Conservation (phyloP, 2,888 invertebrate genomes). For the Pseudoips prasinana region DNA sequence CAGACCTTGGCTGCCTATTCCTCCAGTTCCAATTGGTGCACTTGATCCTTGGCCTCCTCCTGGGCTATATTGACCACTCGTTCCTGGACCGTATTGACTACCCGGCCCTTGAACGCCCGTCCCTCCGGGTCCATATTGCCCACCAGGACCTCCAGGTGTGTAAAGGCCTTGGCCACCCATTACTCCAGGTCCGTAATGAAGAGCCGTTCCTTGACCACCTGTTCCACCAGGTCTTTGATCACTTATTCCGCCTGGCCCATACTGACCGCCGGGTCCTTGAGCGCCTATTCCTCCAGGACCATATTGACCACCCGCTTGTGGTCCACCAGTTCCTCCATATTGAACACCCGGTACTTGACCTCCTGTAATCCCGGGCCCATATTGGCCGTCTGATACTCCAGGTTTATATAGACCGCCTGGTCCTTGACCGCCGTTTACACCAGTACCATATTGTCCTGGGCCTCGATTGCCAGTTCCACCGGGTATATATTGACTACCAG, state of each 20-base stretch:
- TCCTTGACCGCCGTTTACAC: slow-evolving; percentile 8
- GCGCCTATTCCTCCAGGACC: slow-evolving; percentile 9
- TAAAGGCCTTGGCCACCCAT: not conserved
- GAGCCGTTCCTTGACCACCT: slow-evolving; percentile 3
- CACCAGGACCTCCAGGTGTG: slow-evolving; percentile 6
- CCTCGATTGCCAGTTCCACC: slow-evolving; percentile 13
- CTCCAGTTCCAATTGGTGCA: slow-evolving; percentile 11
- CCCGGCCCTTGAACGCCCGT: slow-evolving; percentile 5
- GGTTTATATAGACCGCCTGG: slow-evolving; percentile 4
- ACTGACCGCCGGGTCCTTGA: slow-evolving; percentile 1
- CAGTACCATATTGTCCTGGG: slow-evolving; percentile 9
- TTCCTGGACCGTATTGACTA: slow-evolving; percentile 9
- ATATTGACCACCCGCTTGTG: slow-evolving; percentile 11
- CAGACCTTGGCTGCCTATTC: slow-evolving; percentile 12
- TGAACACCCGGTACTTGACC: slow-evolving; percentile 1
- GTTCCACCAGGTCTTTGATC: slow-evolving; percentile 7
- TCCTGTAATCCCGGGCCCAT: not conserved
- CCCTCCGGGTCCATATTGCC: slow-evolving; percentile 1
- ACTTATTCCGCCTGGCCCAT: slow-evolving; percentile 5
- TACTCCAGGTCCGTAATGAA: slow-evolving; percentile 5
- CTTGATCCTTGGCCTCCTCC: slow-evolving; percentile 2
- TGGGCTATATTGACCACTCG: slow-evolving; percentile 9
- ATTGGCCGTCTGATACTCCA: not conserved
- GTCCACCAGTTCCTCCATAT: slow-evolving; percentile 9
- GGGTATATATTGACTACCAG: slow-evolving; percentile 6